Base-by-base conservation (phyloP, 2,888 invertebrate species). In the Erebia palarica region DNA sequence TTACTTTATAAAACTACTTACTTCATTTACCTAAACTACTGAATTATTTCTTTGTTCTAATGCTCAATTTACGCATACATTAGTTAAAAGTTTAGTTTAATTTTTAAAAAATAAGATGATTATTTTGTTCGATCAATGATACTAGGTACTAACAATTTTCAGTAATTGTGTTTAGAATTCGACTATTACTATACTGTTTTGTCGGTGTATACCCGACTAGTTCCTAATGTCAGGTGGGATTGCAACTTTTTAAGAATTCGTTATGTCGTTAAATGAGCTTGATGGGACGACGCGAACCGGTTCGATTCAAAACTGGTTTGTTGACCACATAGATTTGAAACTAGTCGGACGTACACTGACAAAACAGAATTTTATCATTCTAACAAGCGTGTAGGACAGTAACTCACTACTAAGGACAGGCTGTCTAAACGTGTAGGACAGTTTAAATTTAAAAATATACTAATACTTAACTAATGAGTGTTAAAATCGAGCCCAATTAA, bases 21-120 rank as follows among this genome's bases (percentile, higher is more conserved):
- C 44, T 64, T 64, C 27, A 27, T 5, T 44, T 18, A 44, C 61
- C 53, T 64, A 51, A 27, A 64, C 27, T 10, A 64, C 21, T 27
- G 53, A 64, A 53, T 27, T 59, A 42, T 36, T n/a, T 8, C 14
- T 42, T 59, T 36, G 36, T 59, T 59, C 7, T 11, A 59, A 59
- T 9, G 42, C 10, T 59, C 59, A 7, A 36, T 36, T 36, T n/a
- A 8, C n/a, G n/a, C 13, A 59, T 3, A 55, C 55, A 18, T 16
- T n/a, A 16, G 16, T 16, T 16, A 53, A 1, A 16, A 16, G n/a
- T n/a, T 49, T 5, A 14, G 14, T 51, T 51, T n/a, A 49, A 49
- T 7, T 53, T 18, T 10, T 55, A 55, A 55, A 53, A 55, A 16
- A 1, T 1, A 9, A 16, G 5, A 5, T 16, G 9, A 3, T 55